Conservation (phyloP, 2,797 vertebrate genomes). For the Strix occidentalis region DNA sequence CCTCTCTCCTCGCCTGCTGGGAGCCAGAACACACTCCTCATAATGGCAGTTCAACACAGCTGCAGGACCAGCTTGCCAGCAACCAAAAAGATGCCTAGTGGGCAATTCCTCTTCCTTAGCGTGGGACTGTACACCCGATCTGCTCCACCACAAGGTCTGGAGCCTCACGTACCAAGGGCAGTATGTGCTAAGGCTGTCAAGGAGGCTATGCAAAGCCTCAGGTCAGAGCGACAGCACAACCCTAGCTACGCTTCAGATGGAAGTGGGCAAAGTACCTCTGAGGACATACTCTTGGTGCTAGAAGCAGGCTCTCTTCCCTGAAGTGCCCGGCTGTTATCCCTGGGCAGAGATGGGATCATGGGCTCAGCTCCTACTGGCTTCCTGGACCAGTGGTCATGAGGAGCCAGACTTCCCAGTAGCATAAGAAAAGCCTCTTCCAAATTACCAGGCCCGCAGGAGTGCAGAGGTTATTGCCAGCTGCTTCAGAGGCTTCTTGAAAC, state of each 20-base stretch:
- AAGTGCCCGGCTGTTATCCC: not conserved
- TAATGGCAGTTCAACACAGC: not conserved
- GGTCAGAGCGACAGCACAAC: not conserved
- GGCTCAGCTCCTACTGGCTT: not conserved
- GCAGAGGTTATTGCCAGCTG: not conserved
- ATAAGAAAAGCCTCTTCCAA: not conserved
- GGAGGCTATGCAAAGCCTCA: not conserved
- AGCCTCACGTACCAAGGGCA: fast-evolving
- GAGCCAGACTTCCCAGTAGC: not conserved
- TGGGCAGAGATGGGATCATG: not conserved
- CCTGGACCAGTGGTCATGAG: not conserved
- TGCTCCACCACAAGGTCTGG: not conserved
- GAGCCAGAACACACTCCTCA: not conserved
- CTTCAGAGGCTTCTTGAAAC: not conserved
- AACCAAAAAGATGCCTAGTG: not conserved
- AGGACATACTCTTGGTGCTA: not conserved
- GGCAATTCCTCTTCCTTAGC: not conserved
- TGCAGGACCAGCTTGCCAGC: not conserved
- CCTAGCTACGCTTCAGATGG: not conserved
- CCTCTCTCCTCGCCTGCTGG: not conserved
- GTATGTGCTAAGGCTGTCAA: not conserved
- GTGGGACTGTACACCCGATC: not conserved
- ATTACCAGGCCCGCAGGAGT: not conserved
- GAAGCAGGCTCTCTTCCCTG: not conserved
- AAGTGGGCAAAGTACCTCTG: not conserved